A percentile compares a stretch with the other conserved stretches of the same genome.
These are phyloP conservation scores for Dicentrarchus labrax DNA, from an alignment of 2,113 vertebrate genomes.

Conservation along the genomic window DNA sequence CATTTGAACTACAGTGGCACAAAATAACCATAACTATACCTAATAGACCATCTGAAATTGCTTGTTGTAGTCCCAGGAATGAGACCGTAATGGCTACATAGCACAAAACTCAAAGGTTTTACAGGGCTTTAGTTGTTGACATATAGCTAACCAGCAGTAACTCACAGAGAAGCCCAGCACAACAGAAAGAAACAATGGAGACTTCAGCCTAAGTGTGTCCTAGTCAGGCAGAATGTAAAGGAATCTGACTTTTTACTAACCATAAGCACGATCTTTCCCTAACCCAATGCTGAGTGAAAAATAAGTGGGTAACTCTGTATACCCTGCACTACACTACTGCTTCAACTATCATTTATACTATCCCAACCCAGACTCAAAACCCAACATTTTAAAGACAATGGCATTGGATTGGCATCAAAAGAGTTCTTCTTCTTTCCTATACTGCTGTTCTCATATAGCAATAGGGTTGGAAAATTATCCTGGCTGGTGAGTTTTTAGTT, in stretches of 20 bases:
- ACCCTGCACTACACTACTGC: too few relatives aligned
- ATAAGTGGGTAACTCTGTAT: too few relatives aligned
- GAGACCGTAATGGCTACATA: background rate
- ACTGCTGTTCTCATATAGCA: too few relatives aligned
- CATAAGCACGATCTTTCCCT: too few relatives aligned
- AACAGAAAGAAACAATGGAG: background rate
- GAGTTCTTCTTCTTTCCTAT: too few relatives aligned
- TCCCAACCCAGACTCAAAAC: background rate
- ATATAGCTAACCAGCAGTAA: background rate
- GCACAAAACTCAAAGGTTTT: slow-evolving; percentile 12
- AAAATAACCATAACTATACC: background rate
- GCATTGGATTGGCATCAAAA: background rate
- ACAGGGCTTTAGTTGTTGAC: background rate
- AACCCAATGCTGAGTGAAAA: too few relatives aligned
- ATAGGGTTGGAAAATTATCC: too few relatives aligned
- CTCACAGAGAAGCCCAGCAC: background rate
- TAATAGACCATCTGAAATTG: background rate
- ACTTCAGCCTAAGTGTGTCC: too few relatives aligned
- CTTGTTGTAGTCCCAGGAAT: background rate
- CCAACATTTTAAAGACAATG: background rate
- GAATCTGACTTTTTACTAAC: too few relatives aligned
- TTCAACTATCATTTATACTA: too few relatives aligned
- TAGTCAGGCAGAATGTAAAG: too few relatives aligned
- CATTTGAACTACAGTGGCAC: slow-evolving; percentile 1
- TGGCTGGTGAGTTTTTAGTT: background rate